phyloP scores from a whole-genome alignment of 2,888 invertebrate genomes.

The Abscondita cerata region DNA sequence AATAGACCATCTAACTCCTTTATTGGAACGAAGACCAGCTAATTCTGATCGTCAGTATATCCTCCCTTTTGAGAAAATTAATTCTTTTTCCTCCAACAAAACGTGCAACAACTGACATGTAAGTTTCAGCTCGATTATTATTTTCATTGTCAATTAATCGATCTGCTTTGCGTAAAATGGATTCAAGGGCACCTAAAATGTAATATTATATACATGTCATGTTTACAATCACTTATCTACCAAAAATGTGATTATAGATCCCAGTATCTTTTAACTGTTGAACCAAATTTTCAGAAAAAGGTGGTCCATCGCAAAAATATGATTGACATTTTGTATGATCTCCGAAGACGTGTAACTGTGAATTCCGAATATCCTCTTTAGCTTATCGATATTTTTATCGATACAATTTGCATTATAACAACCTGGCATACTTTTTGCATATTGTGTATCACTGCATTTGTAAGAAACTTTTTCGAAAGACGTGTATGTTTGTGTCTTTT shows the following conservation, averaged over 20 bases:
- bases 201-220: neutral
- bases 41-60: constrained; percentile 48
- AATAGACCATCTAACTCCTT: constrained; percentile 4
- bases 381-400: no score
- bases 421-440: neutral
- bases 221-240: neutral
- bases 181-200: neutral
- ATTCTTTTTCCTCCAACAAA: constrained; percentile 50
- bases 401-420: no score
- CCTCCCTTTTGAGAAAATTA: constrained; percentile 45
- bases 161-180: constrained; percentile 25
- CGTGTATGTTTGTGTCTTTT: constrained; percentile 24
- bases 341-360: no score
- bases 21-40: constrained; percentile 47
- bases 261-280: neutral
- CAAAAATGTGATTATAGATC: neutral
- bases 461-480: constrained; percentile 16
- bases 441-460: neutral
- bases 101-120: constrained; percentile 46
- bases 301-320: no score
- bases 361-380: no score
- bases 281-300: no score
- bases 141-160: constrained; percentile 42
- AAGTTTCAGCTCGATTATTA: constrained; percentile 47
- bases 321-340: no score